Percentiles rank a stretch among this genome's conserved stretches.
These are phyloP conservation scores for Dryococelus australis DNA, from an alignment of 2,888 invertebrate species.

Conservation along the genomic window DNA sequence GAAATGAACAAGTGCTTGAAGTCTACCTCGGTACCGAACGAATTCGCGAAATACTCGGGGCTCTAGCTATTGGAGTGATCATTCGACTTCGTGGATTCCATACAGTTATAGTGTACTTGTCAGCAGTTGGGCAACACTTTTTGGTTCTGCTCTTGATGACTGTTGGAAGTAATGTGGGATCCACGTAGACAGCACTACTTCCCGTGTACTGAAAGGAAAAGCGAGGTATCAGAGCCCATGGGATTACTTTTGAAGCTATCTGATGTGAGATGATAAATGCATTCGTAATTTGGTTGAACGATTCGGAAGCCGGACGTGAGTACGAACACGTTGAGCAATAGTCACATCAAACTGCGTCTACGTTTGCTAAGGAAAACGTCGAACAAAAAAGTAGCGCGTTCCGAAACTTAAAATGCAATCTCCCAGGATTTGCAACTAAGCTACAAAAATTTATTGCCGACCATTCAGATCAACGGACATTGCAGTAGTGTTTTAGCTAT, in stretches of 20 bases:
- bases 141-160: background rate
- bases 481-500: too few species aligned
- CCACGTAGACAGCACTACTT: background rate
- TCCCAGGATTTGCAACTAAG: background rate
- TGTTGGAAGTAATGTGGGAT: background rate
- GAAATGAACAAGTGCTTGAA: too few species aligned
- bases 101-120: background rate
- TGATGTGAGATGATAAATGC: background rate
- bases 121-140: conserved; percentile 18
- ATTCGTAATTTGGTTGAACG: conserved; percentile 7
- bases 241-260: background rate
- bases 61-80: background rate
- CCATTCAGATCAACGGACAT: too few species aligned
- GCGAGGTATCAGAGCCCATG: background rate
- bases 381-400: background rate
- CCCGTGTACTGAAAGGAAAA: background rate
- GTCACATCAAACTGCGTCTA: background rate
- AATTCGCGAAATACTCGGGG: too few species aligned
- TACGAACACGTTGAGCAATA: background rate
- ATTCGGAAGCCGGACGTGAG: background rate
- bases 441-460: background rate
- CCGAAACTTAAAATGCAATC: background rate
- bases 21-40: too few species aligned
- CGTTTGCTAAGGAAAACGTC: background rate
- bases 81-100: conserved; percentile 6